Evolutionary conservation across 2,888 invertebrate genomes (phyloP).

Genomic region (Dasysyrphus albostriatus): DNA sequence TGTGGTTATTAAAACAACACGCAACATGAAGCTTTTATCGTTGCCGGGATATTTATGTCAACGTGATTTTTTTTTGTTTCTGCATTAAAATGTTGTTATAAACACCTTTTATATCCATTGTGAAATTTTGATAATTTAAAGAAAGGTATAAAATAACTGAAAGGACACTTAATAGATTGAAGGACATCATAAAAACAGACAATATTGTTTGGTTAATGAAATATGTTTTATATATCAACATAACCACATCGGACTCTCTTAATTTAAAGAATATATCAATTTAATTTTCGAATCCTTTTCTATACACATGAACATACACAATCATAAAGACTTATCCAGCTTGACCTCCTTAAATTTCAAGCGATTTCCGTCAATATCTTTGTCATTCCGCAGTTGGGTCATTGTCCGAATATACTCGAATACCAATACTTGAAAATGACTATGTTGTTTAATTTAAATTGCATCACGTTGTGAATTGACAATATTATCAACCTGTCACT

Average conservation of each 20-base stretch:
- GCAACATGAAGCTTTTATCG: slow-evolving; percentile 36
- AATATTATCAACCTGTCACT: slow-evolving; percentile 58
- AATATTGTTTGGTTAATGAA: not conserved
- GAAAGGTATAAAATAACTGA: slow-evolving; percentile 2
- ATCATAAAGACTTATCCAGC: not conserved
- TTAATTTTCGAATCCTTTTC: slow-evolving; percentile 16
- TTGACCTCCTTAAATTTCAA: not conserved
- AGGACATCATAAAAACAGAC: slow-evolving; percentile 10
- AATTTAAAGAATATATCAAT: slow-evolving; percentile 36
- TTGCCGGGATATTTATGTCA: slow-evolving; percentile 13
- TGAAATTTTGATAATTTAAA: slow-evolving; percentile 32
- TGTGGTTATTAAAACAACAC: slow-evolving; percentile 30
- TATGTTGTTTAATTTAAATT: slow-evolving; percentile 49
- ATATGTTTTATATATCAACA: not conserved
- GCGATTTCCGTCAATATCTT: slow-evolving; percentile 7
- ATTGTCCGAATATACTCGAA: slow-evolving; percentile 12
- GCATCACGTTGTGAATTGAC: slow-evolving; percentile 57
- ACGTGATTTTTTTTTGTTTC: not conserved
- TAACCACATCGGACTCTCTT: not conserved
- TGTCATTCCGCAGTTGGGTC: not conserved
- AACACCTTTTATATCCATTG: slow-evolving; percentile 19
- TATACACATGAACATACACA: not conserved
- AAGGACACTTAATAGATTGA: not conserved
- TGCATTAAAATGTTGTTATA: not conserved
- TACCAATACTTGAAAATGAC: slow-evolving; percentile 6